phyloP scores from a whole-genome alignment of 2,797 vertebrate genomes.

The Crocodylus rhombifer region DNA sequence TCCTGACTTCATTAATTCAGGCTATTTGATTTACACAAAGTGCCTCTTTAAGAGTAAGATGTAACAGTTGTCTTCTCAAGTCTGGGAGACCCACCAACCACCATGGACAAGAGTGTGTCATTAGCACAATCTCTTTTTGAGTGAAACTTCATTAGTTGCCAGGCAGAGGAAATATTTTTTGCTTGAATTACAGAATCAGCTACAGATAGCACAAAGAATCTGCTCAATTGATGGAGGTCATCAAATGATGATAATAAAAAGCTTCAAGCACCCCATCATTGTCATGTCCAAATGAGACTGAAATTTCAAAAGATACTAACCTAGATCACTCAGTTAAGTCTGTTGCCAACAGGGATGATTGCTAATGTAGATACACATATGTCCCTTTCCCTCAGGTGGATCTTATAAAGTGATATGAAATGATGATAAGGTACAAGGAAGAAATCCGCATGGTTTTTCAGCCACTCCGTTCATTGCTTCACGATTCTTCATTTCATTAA shows the following conservation, averaged over 20 bases:
- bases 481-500: conserved; percentile 16
- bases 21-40: background rate
- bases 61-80: background rate
- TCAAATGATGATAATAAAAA: background rate
- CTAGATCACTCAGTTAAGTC: background rate
- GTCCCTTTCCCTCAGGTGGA: background rate
- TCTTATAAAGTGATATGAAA: background rate
- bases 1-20: background rate
- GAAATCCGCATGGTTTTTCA: background rate
- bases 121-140: background rate
- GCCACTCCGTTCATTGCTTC: background rate
- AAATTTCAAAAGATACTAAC: conserved; percentile 6
- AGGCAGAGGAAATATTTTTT: background rate
- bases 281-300: background rate
- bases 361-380: background rate
- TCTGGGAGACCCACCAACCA: background rate
- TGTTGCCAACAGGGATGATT: background rate
- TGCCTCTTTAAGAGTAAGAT: background rate
- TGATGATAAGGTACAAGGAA: background rate
- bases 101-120: background rate
- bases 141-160: background rate
- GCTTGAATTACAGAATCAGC: background rate
- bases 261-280: background rate
- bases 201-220: background rate
- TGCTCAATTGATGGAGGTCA: background rate